Evolutionary conservation across 2,888 invertebrate species (phyloP).

Genomic region (Andrena chrysosceles): DNA sequence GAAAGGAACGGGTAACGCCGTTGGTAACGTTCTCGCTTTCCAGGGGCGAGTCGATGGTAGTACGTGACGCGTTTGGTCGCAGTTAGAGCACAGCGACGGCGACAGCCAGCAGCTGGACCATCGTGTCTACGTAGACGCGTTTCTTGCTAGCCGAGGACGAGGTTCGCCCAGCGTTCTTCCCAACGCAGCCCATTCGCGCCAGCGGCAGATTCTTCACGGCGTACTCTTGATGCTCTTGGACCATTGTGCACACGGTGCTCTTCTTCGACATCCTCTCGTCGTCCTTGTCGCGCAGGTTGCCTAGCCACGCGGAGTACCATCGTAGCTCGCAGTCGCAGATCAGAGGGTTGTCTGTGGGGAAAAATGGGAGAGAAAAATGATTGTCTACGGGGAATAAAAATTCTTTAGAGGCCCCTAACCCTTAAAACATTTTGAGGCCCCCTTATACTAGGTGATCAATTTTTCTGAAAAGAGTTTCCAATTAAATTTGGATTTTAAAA

Average conservation of each 20-base stretch:
- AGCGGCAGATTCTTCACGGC: conserved; percentile 92
- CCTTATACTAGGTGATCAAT: no score
- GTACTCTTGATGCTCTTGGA: conserved; percentile 92
- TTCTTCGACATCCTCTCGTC: conserved; percentile 96
- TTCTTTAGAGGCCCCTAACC: no score
- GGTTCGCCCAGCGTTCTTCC: conserved; percentile 86
- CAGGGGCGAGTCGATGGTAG: conserved; percentile 18
- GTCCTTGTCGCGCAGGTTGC: conserved; percentile 91
- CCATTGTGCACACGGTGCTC: conserved; percentile 93
- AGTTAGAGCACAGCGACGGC: conserved; percentile 47
- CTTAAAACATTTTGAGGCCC: no score
- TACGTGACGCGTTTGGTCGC: conserved; percentile 4
- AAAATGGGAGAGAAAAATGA: background rate
- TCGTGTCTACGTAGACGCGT: conserved; percentile 34
- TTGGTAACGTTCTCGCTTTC: conserved; percentile 9
- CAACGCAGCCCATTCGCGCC: conserved; percentile 93
- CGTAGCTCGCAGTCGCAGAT: conserved; percentile 94
- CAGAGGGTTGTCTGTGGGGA: conserved; percentile 92
- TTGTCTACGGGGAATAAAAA: no score
- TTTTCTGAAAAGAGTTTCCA: no score
- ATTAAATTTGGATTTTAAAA: no score
- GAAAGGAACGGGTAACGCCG: background rate
- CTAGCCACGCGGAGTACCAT: conserved; percentile 94
- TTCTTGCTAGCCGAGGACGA: conserved; percentile 63
- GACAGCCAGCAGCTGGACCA: conserved; percentile 37